Base-by-base conservation (phyloP, 2,888 invertebrate genomes). In the Cheilosia vernalis region DNA sequence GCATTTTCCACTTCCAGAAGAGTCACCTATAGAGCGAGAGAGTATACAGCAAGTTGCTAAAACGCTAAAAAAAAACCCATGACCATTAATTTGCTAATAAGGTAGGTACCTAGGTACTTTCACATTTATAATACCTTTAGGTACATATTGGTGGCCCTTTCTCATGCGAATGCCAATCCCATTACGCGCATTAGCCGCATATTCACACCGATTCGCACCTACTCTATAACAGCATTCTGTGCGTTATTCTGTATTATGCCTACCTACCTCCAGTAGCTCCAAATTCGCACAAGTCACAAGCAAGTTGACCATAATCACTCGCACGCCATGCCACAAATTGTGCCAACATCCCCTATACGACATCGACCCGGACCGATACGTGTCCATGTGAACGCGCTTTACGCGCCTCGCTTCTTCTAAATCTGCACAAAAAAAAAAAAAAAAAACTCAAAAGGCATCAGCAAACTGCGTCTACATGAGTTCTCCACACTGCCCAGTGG, bases 401-500 rank as follows among this genome's bases (percentile, higher is more conserved):
- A 67, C 27, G 61, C 78, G 40, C 27, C 27, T 67, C 44, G 56
- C 55, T 63, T 66, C 42, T 58, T 61, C 30, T 27, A 55, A 66
- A 77, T 58, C 53, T 64, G 63, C 58, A 55, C n/a, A n/a, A n/a
- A n/a, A n/a, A n/a, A n/a, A n/a, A n/a, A n/a, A n/a, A 17, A 58
- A 76, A 81, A 77, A 82, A 66, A 47, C 30, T 51, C 44, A 63
- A 19, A 24, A 24, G 55, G 17, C 58, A 61, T 6, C 17, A 56
- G 30, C 21, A 33, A 66, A 53, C 44, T 44, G 27, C 56, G 64
- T 72, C 61, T 76, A 74, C 73, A 63, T 30, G 51, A 69, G 56
- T 37, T 51, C 49, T 70, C 70, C 64, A 69, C 69, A 74, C 80
- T 74, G 74, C 30, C 69, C 84, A 80, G 60, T 66, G 60, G 58